Percentiles rank a stretch among this genome's conserved stretches.
Conservation (phyloP, 2,888 invertebrate species). For the Pseudolycoriella hygida region DNA sequence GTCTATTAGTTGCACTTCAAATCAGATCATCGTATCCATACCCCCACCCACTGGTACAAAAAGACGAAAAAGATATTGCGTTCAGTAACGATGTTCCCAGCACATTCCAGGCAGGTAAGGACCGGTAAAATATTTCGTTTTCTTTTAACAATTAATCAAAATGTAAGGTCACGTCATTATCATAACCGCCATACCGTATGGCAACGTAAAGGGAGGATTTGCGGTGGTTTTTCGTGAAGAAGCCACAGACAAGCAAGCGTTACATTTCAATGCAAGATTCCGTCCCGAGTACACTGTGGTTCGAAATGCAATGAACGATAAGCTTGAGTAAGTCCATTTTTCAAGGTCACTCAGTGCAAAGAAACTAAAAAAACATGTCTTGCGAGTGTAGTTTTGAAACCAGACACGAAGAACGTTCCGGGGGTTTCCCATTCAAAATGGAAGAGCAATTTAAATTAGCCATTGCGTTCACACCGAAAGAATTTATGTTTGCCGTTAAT, state of each 20-base stretch:
- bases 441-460: conserved; percentile 28
- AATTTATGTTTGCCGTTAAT: conserved; percentile 26
- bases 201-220: conserved; percentile 25
- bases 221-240: conserved; percentile 25
- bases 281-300: conserved; percentile 20
- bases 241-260: conserved; percentile 23
- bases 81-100: conserved; percentile 28
- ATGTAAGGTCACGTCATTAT: conserved; percentile 21
- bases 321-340: conserved; percentile 19
- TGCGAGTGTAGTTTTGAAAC: too few relatives aligned
- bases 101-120: conserved; percentile 20
- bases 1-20: too few relatives aligned
- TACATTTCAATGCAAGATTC: conserved; percentile 27
- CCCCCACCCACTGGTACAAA: conserved; percentile 27
- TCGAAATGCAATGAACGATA: conserved; percentile 24
- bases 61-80: conserved; percentile 16
- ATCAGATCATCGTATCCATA: conserved; percentile 19
- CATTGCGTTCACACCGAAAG: conserved; percentile 24
- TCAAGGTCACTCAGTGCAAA: not conserved
- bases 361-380: not conserved
- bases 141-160: not conserved
- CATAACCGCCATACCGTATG: conserved; percentile 24
- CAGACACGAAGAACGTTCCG: conserved; percentile 21
- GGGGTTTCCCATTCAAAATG: conserved; percentile 27
- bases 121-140: not conserved